Evolutionary conservation across 2,888 invertebrate species (phyloP).

Genomic region (Autographa pulchrina): DNA sequence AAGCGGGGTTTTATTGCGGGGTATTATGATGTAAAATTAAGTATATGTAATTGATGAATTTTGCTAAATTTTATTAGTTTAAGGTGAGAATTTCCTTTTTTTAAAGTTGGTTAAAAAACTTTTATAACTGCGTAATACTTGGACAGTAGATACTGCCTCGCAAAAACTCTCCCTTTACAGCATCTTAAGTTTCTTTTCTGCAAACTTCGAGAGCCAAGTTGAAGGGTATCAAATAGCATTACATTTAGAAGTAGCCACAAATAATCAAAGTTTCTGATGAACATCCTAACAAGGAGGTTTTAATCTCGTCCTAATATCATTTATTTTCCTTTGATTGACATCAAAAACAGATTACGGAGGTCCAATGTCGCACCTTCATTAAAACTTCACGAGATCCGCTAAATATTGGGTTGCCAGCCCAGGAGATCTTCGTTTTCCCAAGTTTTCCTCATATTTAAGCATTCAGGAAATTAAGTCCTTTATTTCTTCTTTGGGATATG

Average conservation of each 20-base stretch:
- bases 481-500: neutral
- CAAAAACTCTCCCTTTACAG: neutral
- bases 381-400: constrained; percentile 43
- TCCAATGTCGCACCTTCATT: constrained; percentile 55
- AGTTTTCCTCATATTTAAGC: constrained; percentile 10
- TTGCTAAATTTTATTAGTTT: too few species aligned
- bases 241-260: constrained; percentile 28
- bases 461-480: neutral
- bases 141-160: neutral
- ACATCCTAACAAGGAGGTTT: constrained; percentile 31
- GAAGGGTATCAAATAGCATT: constrained; percentile 16
- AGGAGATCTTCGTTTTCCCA: constrained; percentile 12
- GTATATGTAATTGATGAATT: too few species aligned
- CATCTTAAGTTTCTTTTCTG: neutral
- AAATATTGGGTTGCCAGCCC: constrained; percentile 19
- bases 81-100: too few species aligned
- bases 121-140: too few species aligned
- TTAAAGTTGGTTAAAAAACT: too few species aligned
- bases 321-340: constrained; percentile 58
- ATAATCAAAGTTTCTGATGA: constrained; percentile 51
- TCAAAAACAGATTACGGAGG: constrained; percentile 52
- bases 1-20: too few species aligned
- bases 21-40: too few species aligned
- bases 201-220: neutral
- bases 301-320: constrained; percentile 54